Evolutionary conservation across 2,888 invertebrate species (phyloP), one percentile per base, ranked within the genome.

Genomic region (Cylindroiulus punctatus): DNA sequence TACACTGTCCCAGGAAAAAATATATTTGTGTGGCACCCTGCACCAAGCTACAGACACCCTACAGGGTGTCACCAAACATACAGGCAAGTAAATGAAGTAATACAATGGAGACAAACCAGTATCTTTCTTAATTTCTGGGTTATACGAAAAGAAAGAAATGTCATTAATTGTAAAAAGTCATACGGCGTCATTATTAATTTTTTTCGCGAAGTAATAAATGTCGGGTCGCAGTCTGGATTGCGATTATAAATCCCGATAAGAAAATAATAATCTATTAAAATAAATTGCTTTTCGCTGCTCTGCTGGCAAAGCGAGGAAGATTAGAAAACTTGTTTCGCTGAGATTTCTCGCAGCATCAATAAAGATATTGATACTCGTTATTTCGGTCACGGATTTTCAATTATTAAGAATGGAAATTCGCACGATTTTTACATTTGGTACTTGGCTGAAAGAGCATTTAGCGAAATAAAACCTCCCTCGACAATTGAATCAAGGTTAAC

Each of bases 331-430:
- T 65, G 65, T 65, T 65, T 65, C 2, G 14, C 12, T 65, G 65
- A 65, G 65, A 65, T 26, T 65, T 65, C 10, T 65, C 65, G 65
- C 65, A 65, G 65, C 65, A 65, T 65, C 65, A 65, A 65, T 65
- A 65, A 65, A 65, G 65, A 65, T 65, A 65, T 65, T 65, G 65
- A 65, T 26, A 65, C 12, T 65, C 65, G 22, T 65, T 65, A 65
- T 65, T 65, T 65, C 26, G 65, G 65, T 65, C 65, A 65, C 65
- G 65, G 65, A 65, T 65, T 65, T 65, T 65, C 65, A 65, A 65
- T 65, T 65, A 65, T 26, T 26, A 65, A 65, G 65, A 65, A 65
- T 65, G 65, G 65, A 65, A 65, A 65, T 65, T 26, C 12, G 65
- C 65, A 65, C 65, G 65, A 65, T 65, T 65, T 26, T 65, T 65